These are phyloP conservation scores for Stegana nigrithorax DNA, from an alignment of 2,888 invertebrate genomes.

Conservation along the genomic window DNA sequence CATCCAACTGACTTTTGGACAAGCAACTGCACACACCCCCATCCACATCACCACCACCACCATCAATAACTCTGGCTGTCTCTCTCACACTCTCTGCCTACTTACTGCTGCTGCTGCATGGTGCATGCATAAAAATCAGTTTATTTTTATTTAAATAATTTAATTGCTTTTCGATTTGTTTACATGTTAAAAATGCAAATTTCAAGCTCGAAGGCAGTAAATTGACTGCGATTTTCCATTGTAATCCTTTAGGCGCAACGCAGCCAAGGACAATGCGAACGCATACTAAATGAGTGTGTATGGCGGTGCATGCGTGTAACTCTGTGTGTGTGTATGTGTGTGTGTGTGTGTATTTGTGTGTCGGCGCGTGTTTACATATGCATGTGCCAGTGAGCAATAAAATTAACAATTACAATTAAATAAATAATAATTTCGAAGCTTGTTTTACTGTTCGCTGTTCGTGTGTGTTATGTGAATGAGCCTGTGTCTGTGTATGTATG, in stretches of 20 bases:
- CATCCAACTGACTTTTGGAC: not conserved
- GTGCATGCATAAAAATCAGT: conserved; percentile 24
- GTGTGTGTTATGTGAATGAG: not conserved
- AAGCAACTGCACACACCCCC: not conserved
- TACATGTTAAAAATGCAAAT: conserved; percentile 56
- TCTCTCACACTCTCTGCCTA: not conserved
- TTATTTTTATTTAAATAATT: conserved; percentile 60
- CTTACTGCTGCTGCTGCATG: conserved; percentile 17
- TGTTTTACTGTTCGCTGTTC: too few relatives aligned
- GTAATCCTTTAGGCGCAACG: conserved; percentile 38
- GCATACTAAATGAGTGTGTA: conserved; percentile 3
- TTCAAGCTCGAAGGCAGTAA: conserved; percentile 48
- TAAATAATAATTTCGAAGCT: conserved; percentile 18
- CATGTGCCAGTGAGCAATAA: conserved; percentile 37
- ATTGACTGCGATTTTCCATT: conserved; percentile 54
- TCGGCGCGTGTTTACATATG: not conserved
- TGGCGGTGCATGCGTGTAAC: not conserved
- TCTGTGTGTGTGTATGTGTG: not conserved
- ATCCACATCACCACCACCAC: not conserved
- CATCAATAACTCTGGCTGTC: too few relatives aligned
- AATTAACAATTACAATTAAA: conserved; percentile 43
- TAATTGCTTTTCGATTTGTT: conserved; percentile 60
- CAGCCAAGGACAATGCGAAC: not conserved
- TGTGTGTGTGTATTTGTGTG: not conserved
- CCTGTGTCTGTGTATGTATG: not conserved